phyloP scores from a whole-genome alignment of 2,113 vertebrate species.

The Catharus minimus region DNA sequence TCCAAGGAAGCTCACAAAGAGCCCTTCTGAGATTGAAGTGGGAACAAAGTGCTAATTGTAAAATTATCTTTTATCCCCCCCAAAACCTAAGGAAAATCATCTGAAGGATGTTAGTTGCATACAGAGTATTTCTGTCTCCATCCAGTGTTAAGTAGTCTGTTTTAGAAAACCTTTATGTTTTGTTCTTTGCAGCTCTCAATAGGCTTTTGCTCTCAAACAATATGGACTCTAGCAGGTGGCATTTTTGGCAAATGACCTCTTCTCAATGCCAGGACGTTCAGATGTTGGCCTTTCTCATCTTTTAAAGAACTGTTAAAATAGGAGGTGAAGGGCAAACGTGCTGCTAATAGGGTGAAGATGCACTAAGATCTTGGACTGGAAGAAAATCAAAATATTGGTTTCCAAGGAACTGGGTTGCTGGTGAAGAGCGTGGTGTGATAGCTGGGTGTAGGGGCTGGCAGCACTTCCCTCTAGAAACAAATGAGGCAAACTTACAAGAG shows the following conservation, averaged over 20 bases:
- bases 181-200: constrained; percentile 47
- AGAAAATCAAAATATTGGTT: background rate
- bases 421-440: background rate
- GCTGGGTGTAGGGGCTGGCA: background rate
- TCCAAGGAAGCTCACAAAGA: constrained; percentile 60
- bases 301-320: constrained; percentile 15
- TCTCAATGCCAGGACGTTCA: constrained; percentile 30
- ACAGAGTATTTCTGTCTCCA: constrained; percentile 59
- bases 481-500: background rate
- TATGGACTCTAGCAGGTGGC: constrained; percentile 61
- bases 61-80: constrained; percentile 39
- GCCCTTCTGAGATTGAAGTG: constrained; percentile 48
- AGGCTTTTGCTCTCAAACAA: constrained; percentile 60
- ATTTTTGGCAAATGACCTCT: constrained; percentile 63
- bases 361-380: background rate
- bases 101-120: constrained; percentile 59
- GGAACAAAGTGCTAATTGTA: constrained; percentile 71
- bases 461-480: constrained; percentile 22
- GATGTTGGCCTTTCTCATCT: constrained; percentile 43
- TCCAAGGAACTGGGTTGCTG: background rate
- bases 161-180: constrained; percentile 59
- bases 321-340: constrained; percentile 13
- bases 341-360: constrained; percentile 7
- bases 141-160: constrained; percentile 63
- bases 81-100: constrained; percentile 54